Percentiles rank a stretch among this genome's conserved stretches.
Conservation (phyloP, 2,113 vertebrate species). For the Sorex fumeus region DNA sequence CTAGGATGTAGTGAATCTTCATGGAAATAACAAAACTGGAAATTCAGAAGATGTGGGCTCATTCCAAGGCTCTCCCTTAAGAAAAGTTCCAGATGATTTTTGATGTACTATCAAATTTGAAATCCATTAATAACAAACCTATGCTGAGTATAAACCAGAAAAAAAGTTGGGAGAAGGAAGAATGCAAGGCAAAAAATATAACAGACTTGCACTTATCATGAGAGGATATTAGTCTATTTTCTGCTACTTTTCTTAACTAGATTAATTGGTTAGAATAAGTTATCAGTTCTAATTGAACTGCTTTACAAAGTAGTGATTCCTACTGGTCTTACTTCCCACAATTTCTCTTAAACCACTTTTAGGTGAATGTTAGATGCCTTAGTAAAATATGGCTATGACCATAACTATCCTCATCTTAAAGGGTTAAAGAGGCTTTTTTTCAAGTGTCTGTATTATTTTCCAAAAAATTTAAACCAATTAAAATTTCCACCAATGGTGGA, state of each 20-base stretch:
- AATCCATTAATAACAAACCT: neutral
- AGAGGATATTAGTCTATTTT: constrained; percentile 17
- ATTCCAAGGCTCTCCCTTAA: neutral
- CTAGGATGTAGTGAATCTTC: neutral
- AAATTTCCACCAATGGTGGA: too few species aligned
- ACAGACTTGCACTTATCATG: neutral
- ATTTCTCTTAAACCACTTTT: neutral
- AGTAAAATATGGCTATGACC: neutral
- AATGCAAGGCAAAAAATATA: neutral
- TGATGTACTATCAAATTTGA: neutral
- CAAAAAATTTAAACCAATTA: too few species aligned
- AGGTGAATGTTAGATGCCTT: neutral
- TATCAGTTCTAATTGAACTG: neutral
- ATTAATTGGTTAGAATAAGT: neutral
- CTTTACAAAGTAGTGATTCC: neutral
- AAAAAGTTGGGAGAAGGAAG: neutral
- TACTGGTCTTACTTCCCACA: neutral
- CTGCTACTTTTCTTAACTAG: neutral
- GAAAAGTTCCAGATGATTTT: neutral
- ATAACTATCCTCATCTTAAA: neutral
- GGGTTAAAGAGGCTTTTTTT: neutral
- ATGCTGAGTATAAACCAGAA: neutral
- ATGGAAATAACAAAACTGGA: neutral
- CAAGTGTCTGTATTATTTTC: too few species aligned
- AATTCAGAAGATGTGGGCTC: neutral